A percentile compares a stretch with the other conserved stretches of the same genome.
Evolutionary conservation across 2,797 vertebrate species (phyloP).

Genomic region (Hydrophis major): DNA sequence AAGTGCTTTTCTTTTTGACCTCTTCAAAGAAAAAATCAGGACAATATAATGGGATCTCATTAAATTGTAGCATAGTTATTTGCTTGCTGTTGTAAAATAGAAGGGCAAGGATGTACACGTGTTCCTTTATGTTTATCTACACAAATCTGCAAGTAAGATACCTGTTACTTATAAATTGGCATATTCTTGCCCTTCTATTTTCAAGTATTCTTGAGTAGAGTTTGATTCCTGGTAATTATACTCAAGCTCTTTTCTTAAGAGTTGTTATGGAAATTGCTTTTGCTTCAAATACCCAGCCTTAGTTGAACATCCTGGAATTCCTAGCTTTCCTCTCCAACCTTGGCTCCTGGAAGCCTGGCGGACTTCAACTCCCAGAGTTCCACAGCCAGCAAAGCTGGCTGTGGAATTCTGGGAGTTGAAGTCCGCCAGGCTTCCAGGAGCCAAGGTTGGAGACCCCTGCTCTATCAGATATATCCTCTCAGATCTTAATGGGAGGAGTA

Average conservation of each 20-base stretch:
- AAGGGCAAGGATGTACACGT: background rate
- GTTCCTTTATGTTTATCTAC: background rate
- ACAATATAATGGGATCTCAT: background rate
- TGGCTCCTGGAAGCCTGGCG: too few relatives aligned
- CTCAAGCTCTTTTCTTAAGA: background rate
- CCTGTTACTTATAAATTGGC: background rate
- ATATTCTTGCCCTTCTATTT: background rate
- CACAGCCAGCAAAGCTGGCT: too few relatives aligned
- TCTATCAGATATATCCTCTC: background rate
- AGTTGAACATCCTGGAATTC: background rate
- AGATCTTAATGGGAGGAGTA: background rate
- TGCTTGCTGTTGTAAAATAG: background rate
- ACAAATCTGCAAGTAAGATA: background rate
- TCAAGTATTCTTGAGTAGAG: background rate
- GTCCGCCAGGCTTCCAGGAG: too few relatives aligned
- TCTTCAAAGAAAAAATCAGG: background rate
- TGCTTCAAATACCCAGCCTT: background rate
- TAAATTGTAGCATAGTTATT: background rate
- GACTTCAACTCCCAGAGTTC: too few relatives aligned
- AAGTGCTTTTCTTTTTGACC: slow-evolving; percentile 26
- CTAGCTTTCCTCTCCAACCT: background rate
- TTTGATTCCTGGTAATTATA: background rate
- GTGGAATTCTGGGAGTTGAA: too few relatives aligned
- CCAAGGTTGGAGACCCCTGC: too few relatives aligned
- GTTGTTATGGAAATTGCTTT: background rate